Conservation (phyloP, 2,888 invertebrate species). For the Hedychridium roseum region DNA sequence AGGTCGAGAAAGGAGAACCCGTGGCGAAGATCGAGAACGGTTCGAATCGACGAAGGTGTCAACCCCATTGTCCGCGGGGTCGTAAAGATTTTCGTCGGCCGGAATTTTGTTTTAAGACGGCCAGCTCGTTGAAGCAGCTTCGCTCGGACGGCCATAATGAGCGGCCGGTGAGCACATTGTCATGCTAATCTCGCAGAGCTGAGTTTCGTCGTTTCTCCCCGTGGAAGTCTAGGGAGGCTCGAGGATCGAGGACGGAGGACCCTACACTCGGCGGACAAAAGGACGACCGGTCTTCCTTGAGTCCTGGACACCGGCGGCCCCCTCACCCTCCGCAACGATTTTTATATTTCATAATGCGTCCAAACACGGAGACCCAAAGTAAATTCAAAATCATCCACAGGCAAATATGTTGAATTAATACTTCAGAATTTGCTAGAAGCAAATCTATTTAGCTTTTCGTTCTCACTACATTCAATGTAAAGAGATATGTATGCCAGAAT, state of each 20-base stretch:
- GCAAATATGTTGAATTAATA: no score
- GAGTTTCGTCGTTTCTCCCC: conserved; percentile 25
- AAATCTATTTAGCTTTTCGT: no score
- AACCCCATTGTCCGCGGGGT: conserved; percentile 41
- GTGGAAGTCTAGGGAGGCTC: conserved; percentile 40
- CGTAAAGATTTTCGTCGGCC: conserved; percentile 41
- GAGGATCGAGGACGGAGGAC: conserved; percentile 42
- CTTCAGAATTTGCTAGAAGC: no score
- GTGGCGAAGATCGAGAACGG: conserved; percentile 18
- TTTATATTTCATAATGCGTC: conserved; percentile 30
- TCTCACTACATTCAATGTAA: no score
- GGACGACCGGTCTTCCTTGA: conserved; percentile 53
- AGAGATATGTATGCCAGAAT: no score
- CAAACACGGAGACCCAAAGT: background rate
- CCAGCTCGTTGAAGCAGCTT: conserved; percentile 26
- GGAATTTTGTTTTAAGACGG: conserved; percentile 46
- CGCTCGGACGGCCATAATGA: conserved; percentile 54
- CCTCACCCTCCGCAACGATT: conserved; percentile 34
- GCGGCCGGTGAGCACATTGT: conserved; percentile 59
- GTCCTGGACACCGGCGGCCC: conserved; percentile 33
- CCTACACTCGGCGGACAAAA: conserved; percentile 48
- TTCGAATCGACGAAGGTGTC: conserved; percentile 43
- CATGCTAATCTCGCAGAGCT: conserved; percentile 53
- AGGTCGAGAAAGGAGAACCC: conserved; percentile 10
- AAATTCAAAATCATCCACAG: no score